These are phyloP conservation scores for Andricus quercusramuli DNA, from an alignment of 2,888 invertebrate genomes.

Conservation along the genomic window DNA sequence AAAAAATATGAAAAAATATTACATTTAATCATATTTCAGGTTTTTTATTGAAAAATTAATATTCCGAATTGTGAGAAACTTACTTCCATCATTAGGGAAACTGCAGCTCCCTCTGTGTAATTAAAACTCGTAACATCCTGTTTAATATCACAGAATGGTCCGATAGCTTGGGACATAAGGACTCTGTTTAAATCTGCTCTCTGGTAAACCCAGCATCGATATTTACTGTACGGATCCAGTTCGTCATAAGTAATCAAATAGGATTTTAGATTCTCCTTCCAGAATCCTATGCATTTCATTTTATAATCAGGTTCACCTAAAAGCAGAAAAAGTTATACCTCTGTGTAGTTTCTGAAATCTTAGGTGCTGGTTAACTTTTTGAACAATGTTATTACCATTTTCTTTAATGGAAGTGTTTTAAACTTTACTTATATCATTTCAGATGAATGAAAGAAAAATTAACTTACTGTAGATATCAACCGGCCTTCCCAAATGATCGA, in stretches of 20 bases:
- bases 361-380: neutral
- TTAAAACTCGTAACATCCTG: slow-evolving; percentile 95
- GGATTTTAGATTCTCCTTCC: slow-evolving; percentile 98
- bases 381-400: neutral
- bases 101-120: slow-evolving; percentile 95
- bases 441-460: neutral
- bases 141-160: slow-evolving; percentile 92
- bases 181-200: slow-evolving; percentile 95
- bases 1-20: slow-evolving; percentile 56
- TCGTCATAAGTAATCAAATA: slow-evolving; percentile 98
- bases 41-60: slow-evolving; percentile 12
- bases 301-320: slow-evolving; percentile 94
- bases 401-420: no score
- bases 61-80: slow-evolving; percentile 39
- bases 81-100: slow-evolving; percentile 92
- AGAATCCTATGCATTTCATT: slow-evolving; percentile 98
- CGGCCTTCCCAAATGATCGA: slow-evolving; percentile 96
- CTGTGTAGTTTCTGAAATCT: no score
- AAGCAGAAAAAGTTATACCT: slow-evolving; percentile 28
- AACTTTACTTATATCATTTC: neutral
- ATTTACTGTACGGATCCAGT: slow-evolving; percentile 96
- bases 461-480: slow-evolving; percentile 93
- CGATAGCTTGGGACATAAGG: slow-evolving; percentile 91
- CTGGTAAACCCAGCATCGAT: slow-evolving; percentile 99
- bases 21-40: neutral